Conservation (phyloP, 2,797 vertebrate species). For the Ceryle rudis region DNA sequence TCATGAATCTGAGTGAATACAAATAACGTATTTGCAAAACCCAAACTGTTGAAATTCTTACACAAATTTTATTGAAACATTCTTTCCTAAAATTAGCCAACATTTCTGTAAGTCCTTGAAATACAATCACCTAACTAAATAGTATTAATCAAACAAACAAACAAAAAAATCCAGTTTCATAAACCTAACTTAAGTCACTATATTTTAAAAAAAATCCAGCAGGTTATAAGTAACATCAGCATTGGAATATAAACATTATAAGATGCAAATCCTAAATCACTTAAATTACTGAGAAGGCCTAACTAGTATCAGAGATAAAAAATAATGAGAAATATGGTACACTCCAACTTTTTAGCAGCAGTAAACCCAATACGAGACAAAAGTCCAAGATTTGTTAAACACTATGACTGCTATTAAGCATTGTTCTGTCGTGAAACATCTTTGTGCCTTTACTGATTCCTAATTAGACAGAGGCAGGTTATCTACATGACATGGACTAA, state of each 20-base stretch:
- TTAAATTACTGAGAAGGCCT: not conserved
- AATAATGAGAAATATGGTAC: slow-evolving; percentile 15
- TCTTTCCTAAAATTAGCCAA: not conserved
- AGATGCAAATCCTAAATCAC: not conserved
- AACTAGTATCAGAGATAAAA: not conserved
- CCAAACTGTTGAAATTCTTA: not conserved
- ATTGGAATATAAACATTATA: fast-evolving
- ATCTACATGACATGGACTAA: not conserved
- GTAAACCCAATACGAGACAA: slow-evolving; percentile 75
- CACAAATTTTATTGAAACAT: not conserved
- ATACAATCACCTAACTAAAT: not conserved
- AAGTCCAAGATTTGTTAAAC: slow-evolving; percentile 81
- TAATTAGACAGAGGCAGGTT: slow-evolving; percentile 51
- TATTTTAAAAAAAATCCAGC: not conserved
- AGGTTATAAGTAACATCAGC: not conserved
- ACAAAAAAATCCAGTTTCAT: not conserved
- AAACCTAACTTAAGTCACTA: not conserved
- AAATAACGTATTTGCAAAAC: not conserved
- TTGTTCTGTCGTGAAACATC: slow-evolving; percentile 75
- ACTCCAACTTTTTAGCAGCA: slow-evolving; percentile 78
- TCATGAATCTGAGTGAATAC: not conserved
- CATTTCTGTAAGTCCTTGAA: not conserved
- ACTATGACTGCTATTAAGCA: slow-evolving; percentile 80
- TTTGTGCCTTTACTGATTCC: slow-evolving; percentile 83
- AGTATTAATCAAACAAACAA: not conserved